A percentile compares a stretch with the other conserved stretches of the same genome.
Evolutionary conservation across 2,888 invertebrate genomes (phyloP).

Genomic region (Lithophane leautieri): DNA sequence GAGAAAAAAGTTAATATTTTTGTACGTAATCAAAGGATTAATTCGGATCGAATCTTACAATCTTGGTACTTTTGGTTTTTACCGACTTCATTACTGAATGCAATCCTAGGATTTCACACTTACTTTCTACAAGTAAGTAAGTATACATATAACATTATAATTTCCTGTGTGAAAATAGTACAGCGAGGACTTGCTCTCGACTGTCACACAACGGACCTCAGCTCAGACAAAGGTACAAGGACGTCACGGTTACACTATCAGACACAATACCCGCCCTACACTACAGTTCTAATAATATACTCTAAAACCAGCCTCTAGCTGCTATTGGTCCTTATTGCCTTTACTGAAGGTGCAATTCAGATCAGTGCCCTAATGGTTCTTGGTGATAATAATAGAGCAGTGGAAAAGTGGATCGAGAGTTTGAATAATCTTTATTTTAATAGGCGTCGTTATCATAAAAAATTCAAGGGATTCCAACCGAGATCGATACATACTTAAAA

Average conservation of each 20-base stretch:
- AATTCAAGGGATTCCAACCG: background rate
- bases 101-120: background rate
- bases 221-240: conserved; percentile 79
- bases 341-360: conserved; percentile 26
- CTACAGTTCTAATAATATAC: conserved; percentile 26
- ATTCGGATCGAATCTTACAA: too few species aligned
- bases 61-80: background rate
- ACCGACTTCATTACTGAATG: background rate
- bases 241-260: conserved; percentile 77
- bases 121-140: conserved; percentile 13
- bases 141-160: conserved; percentile 2
- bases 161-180: conserved; percentile 32
- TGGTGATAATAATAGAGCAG: conserved; percentile 30
- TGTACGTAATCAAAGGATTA: too few species aligned
- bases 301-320: background rate
- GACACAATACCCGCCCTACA: conserved; percentile 69
- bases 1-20: too few species aligned
- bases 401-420: conserved; percentile 18
- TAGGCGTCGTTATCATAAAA: conserved; percentile 1
- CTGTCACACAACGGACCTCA: conserved; percentile 64
- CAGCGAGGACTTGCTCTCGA: conserved; percentile 44
- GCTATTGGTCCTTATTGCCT: conserved; percentile 21
- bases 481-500: background rate
- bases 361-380: background rate
- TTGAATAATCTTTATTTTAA: conserved; percentile 13